phyloP scores from a whole-genome alignment of 2,113 vertebrate genomes.

The Phalacrocorax aristotelis region DNA sequence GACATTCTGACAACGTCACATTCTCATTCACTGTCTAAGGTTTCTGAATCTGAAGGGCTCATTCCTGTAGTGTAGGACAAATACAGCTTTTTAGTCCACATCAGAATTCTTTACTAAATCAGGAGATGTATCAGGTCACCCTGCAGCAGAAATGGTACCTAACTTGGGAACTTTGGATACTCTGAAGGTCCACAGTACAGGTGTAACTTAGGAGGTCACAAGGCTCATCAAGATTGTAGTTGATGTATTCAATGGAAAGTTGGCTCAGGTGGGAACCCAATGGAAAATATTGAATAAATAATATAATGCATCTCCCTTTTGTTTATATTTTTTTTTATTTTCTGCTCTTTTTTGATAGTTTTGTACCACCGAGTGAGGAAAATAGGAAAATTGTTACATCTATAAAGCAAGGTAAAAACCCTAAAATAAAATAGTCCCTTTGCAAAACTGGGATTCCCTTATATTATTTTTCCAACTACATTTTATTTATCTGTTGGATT shows the following conservation, averaged over 20 bases:
- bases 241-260: not conserved
- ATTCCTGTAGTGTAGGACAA: not conserved
- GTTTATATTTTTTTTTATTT: slow-evolving; percentile 1
- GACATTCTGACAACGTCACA: not conserved
- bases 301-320: not conserved
- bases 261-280: not conserved
- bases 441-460: not conserved
- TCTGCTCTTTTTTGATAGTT: slow-evolving; percentile 63
- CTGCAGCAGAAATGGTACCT: not conserved
- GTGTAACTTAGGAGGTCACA: not conserved
- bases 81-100: not conserved
- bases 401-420: slow-evolving; percentile 78
- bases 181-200: not conserved
- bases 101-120: not conserved
- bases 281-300: not conserved
- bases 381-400: slow-evolving; percentile 80
- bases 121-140: not conserved
- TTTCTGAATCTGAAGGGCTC: not conserved
- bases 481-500: not conserved
- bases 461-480: not conserved
- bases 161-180: not conserved
- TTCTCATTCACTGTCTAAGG: not conserved
- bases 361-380: slow-evolving; percentile 74
- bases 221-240: not conserved
- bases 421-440: not conserved